Conservation (phyloP, 2,797 vertebrate genomes). For the Lerista edwardsae region DNA sequence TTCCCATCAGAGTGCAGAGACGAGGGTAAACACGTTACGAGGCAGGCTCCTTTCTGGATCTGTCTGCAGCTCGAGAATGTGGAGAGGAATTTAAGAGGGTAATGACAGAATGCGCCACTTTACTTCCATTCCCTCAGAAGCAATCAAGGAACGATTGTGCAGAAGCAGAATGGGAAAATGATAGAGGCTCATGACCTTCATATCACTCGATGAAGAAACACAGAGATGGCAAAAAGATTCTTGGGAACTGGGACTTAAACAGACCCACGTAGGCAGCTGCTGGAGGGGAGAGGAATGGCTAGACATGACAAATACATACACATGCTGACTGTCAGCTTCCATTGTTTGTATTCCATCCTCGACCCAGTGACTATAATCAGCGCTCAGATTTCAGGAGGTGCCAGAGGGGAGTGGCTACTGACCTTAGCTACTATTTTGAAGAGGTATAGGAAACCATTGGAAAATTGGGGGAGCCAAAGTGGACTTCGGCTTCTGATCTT, state of each 20-base stretch:
- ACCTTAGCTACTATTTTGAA: too few species aligned
- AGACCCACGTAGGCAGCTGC: not conserved
- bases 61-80: conserved; percentile 26
- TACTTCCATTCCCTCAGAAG: conserved; percentile 38
- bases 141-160: conserved; percentile 27
- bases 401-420: too few species aligned
- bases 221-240: not conserved
- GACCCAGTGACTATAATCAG: too few species aligned
- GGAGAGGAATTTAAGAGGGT: conserved; percentile 37
- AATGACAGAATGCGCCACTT: conserved; percentile 33
- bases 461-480: too few species aligned
- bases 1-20: conserved; percentile 29
- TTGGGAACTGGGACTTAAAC: not conserved
- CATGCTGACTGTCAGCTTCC: not conserved
- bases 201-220: conserved; percentile 1
- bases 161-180: conserved; percentile 23
- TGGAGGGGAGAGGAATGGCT: not conserved
- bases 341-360: too few species aligned
- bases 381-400: too few species aligned
- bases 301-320: not conserved
- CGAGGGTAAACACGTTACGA: conserved; percentile 28
- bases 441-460: too few species aligned
- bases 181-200: conserved; percentile 25
- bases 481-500: too few species aligned
- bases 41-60: conserved; percentile 36